Percentiles rank a stretch among this genome's conserved stretches.
These are phyloP conservation scores for Emydocephalus ijimae DNA, from an alignment of 2,113 vertebrate species.

Conservation along the genomic window DNA sequence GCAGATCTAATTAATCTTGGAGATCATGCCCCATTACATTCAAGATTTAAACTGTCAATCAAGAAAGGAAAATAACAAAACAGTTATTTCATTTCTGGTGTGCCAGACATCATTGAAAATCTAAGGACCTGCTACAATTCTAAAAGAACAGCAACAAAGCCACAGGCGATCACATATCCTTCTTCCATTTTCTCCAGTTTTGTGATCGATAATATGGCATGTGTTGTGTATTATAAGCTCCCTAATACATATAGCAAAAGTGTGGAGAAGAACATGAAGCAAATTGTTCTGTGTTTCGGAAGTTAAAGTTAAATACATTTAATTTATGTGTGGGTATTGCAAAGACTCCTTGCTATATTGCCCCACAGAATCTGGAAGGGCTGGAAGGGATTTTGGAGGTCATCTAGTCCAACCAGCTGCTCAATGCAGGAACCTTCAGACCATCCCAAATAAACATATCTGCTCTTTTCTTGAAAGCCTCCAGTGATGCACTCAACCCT, in stretches of 20 bases:
- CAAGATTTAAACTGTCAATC: slow-evolving; percentile 26
- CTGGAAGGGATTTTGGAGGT: neutral
- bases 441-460: neutral
- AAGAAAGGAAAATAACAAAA: slow-evolving; percentile 20
- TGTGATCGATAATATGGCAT: neutral
- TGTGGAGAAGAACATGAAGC: neutral
- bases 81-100: slow-evolving; percentile 18
- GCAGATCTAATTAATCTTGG: slow-evolving; percentile 29
- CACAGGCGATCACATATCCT: slow-evolving; percentile 2
- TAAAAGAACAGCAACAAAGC: slow-evolving; percentile 15
- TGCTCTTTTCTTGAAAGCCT: neutral
- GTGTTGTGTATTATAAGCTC: neutral
- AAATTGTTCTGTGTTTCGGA: neutral
- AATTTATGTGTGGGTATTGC: neutral
- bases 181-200: neutral
- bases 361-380: neutral
- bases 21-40: slow-evolving; percentile 36
- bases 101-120: slow-evolving; percentile 18
- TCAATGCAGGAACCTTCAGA: neutral
- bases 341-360: neutral
- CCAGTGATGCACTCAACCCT: neutral
- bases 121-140: slow-evolving; percentile 15
- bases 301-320: neutral
- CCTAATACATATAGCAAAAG: neutral
- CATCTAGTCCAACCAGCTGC: neutral